Conservation (phyloP, 1,140 invertebrate genomes). For the Pseudoatta argentina region DNA sequence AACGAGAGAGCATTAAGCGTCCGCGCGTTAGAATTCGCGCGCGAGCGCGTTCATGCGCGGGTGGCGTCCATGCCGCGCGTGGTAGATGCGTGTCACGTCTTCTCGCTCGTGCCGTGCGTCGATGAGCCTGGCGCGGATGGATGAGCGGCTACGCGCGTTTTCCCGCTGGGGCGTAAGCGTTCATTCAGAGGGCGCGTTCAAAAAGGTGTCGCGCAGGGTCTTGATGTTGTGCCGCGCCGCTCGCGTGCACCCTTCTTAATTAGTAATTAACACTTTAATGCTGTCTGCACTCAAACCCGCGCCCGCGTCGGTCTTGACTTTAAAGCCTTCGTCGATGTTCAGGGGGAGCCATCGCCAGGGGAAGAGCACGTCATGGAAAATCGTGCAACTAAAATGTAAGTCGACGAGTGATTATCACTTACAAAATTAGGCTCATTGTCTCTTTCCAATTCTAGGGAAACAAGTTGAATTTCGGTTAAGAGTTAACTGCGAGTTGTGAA, state of each 20-base stretch:
- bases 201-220: conserved; percentile 83
- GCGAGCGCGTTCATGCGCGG: conserved; percentile 61
- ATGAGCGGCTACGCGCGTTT: conserved; percentile 79
- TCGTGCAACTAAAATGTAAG: conserved; percentile 80
- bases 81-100: conserved; percentile 61
- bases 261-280: conserved; percentile 86
- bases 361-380: conserved; percentile 68
- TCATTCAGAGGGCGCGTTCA: conserved; percentile 85
- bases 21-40: conserved; percentile 63
- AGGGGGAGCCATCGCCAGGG: not conserved
- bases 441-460: too few relatives aligned
- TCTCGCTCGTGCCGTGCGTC: conserved; percentile 44
- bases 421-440: too few relatives aligned
- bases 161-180: conserved; percentile 82
- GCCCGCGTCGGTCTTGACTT: conserved; percentile 6
- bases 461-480: too few relatives aligned
- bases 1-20: conserved; percentile 77
- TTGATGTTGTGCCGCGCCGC: conserved; percentile 78
- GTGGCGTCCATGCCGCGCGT: conserved; percentile 56
- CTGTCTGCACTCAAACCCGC: conserved; percentile 80
- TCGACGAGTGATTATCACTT: conserved; percentile 78
- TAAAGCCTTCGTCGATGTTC: not conserved
- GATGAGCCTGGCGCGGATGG: conserved; percentile 73
- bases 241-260: conserved; percentile 84
- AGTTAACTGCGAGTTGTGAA: too few relatives aligned